Evolutionary conservation across 2,888 invertebrate species (phyloP).

Genomic region (Sipunculus nudus): DNA sequence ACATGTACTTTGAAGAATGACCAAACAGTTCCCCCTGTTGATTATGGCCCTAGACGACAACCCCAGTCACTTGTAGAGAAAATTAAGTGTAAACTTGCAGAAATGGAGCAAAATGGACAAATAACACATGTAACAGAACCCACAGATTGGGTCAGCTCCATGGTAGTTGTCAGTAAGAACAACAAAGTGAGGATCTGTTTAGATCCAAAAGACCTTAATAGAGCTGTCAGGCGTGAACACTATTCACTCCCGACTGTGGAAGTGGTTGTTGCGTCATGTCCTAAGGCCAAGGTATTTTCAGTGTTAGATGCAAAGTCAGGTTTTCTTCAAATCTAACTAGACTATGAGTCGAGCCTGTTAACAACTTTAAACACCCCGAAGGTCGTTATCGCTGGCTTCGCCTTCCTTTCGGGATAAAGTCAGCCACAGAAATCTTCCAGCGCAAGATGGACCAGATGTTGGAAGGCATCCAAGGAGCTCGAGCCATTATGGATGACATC

Average conservation of each 20-base stretch:
- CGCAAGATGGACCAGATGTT: too few relatives aligned
- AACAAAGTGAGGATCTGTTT: slow-evolving; percentile 41
- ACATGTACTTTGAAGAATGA: slow-evolving; percentile 32
- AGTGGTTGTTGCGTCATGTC: slow-evolving; percentile 37
- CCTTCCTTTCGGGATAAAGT: slow-evolving; percentile 41
- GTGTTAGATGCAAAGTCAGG: slow-evolving; percentile 42
- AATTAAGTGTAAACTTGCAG: slow-evolving; percentile 34
- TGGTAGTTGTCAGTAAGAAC: slow-evolving; percentile 33
- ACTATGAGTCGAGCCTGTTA: slow-evolving; percentile 34
- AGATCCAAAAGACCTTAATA: slow-evolving; percentile 40
- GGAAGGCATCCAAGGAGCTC: too few relatives aligned
- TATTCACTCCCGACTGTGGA: slow-evolving; percentile 40
- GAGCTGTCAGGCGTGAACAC: slow-evolving; percentile 33
- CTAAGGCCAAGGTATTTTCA: slow-evolving; percentile 40
- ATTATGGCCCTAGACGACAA: slow-evolving; percentile 25
- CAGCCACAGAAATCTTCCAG: slow-evolving; percentile 40
- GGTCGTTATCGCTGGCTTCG: slow-evolving; percentile 39
- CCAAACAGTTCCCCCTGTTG: slow-evolving; percentile 18
- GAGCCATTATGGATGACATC: too few relatives aligned
- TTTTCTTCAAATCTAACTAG: slow-evolving; percentile 42
- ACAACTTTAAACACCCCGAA: slow-evolving; percentile 44
- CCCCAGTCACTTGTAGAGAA: slow-evolving; percentile 19
- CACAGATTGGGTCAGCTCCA: slow-evolving; percentile 43
- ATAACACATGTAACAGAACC: slow-evolving; percentile 35
- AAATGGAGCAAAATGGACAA: slow-evolving; percentile 39